Percentiles rank a stretch among this genome's conserved stretches.
These are phyloP conservation scores for Hippocampus kuda DNA, from an alignment of 2,797 vertebrate genomes.

Conservation along the genomic window DNA sequence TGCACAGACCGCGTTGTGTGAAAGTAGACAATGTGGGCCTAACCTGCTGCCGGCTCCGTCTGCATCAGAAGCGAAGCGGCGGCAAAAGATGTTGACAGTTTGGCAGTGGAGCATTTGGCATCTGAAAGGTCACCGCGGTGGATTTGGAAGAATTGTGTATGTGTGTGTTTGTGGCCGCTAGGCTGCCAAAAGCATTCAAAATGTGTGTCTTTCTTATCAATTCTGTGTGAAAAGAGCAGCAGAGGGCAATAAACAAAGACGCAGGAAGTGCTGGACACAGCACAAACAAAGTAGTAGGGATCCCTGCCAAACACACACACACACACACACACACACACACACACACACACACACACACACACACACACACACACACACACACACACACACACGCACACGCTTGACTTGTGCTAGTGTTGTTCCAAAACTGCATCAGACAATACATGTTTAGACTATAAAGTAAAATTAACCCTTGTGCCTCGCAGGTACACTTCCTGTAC, in stretches of 20 bases:
- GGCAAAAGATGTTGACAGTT: slow-evolving; percentile 69
- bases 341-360: slow-evolving; percentile 2
- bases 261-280: slow-evolving; percentile 50
- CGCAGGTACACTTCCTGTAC: too few relatives aligned
- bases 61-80: slow-evolving; percentile 35
- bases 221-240: slow-evolving; percentile 57
- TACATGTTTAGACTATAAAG: neutral
- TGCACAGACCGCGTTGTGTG: slow-evolving; percentile 15
- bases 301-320: slow-evolving; percentile 6
- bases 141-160: slow-evolving; percentile 36
- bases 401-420: neutral
- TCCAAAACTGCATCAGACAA: neutral
- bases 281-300: slow-evolving; percentile 50
- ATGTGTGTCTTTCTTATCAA: slow-evolving; percentile 42
- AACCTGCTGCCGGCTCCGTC: slow-evolving; percentile 54
- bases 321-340: slow-evolving; percentile 8
- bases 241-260: slow-evolving; percentile 59
- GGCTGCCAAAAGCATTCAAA: slow-evolving; percentile 47
- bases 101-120: slow-evolving; percentile 60
- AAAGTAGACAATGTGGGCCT: slow-evolving; percentile 26
- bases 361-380: neutral
- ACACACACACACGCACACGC: neutral
- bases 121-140: slow-evolving; percentile 64
- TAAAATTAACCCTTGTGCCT: too few relatives aligned
- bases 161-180: slow-evolving; percentile 7